These are phyloP conservation scores for Eumacrocentrus americanus DNA, from an alignment of 2,888 invertebrate species.

Conservation along the genomic window DNA sequence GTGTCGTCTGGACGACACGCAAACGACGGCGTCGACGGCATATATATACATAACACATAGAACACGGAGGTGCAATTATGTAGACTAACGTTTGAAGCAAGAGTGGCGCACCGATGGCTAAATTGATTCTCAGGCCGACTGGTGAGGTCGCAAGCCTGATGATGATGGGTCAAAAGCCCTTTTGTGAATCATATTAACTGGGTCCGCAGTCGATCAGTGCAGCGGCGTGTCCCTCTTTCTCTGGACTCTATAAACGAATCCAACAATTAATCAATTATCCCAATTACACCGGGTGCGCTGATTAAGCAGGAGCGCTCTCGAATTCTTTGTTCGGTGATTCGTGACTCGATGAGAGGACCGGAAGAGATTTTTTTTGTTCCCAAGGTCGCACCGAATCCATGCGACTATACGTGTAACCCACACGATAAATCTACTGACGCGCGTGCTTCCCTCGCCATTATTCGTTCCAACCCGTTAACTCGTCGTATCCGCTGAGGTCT, in stretches of 20 bases:
- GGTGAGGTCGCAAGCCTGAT: constrained; percentile 8
- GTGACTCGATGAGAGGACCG: constrained; percentile 17
- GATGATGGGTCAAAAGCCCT: constrained; percentile 54
- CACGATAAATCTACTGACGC: constrained; percentile 20
- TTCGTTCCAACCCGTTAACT: constrained; percentile 44
- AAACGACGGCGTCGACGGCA: constrained; percentile 5
- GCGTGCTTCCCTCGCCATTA: constrained; percentile 30
- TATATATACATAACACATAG: not conserved
- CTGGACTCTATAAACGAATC: constrained; percentile 37
- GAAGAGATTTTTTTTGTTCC: not conserved
- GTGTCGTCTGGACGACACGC: constrained; percentile 14
- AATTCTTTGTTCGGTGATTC: constrained; percentile 32
- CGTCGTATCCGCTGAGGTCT: constrained; percentile 33
- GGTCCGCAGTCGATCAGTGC: too few species aligned
- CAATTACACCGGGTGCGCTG: constrained; percentile 46
- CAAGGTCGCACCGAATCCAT: constrained; percentile 12
- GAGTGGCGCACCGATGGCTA: constrained; percentile 29
- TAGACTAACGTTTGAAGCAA: constrained; percentile 13
- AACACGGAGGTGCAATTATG: constrained; percentile 10
- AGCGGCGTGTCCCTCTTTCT: constrained; percentile 26
- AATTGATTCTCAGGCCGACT: constrained; percentile 53
- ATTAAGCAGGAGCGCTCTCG: constrained; percentile 32
- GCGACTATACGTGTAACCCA: not conserved
- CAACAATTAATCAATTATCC: constrained; percentile 56
- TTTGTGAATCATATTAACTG: constrained; percentile 57